Base-by-base conservation (phyloP, 2,797 vertebrate genomes). In the Spinibarbus caldwelli region DNA sequence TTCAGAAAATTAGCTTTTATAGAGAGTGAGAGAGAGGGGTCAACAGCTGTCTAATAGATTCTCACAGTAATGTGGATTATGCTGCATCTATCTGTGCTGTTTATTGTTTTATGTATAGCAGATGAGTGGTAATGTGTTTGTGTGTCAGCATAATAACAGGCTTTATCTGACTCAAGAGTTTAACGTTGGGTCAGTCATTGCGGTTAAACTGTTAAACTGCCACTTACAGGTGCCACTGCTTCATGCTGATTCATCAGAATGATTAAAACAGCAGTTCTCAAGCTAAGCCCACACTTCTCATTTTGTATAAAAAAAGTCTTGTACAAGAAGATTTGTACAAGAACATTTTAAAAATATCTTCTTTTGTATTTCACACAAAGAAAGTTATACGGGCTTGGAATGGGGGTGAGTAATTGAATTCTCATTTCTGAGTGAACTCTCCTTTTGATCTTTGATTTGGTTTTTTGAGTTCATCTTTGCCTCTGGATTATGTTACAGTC, bases 211-310 rank as follows among this genome's bases (percentile, higher is more conserved):
- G 73, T 84, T 68, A 70, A 85, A 23, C 26, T 14, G 15, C 10
- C 19, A 88, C 83, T 84, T 88, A 86, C 87, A 67, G 77, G 77
- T 67, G 45, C 19, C 57, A 68, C 59, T 23, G 45, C 57, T 77
- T 36, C 66, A 70, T 19, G 41, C 80, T 87, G 92, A 91, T 93
- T 91, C 91, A 89, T 90, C 82, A 86, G 87, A 92, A 89, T 88
- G 90, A 92, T 86, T 87, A 91, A 88, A 38, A 54, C 5, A 8
- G 29, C 5, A 15, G 19, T 14, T 52, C 29, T 21, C 49, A 76
- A 76, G 38, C 36, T 71, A 43, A 41, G 12, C 23, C 23, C 11
- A 45, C 11, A n/a, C 21, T 38, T 77, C 21, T 89, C 86, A 87
- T 88, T 90, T 93, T 90, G 90, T 91, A 91, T 90, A 78, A 43